A percentile compares a stretch with the other conserved stretches of the same genome.
Evolutionary conservation across 2,113 vertebrate species (phyloP).

Genomic region (Strix uralensis): DNA sequence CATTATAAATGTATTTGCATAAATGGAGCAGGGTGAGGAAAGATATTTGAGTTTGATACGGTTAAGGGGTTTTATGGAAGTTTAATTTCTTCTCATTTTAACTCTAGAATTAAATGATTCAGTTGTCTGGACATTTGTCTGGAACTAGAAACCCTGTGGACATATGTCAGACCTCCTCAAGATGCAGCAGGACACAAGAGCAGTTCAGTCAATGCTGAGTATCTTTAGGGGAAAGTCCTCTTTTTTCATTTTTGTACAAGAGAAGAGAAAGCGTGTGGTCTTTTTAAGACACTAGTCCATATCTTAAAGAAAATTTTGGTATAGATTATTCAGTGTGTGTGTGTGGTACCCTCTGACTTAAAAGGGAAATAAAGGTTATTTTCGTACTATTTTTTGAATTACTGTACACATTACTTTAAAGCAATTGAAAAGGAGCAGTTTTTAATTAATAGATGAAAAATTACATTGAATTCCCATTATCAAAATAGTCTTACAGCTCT

Average conservation of each 20-base stretch:
- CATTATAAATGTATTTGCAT: slow-evolving; percentile 15
- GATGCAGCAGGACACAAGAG: neutral
- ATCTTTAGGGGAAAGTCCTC: neutral
- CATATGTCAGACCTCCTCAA: neutral
- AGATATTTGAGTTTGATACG: neutral
- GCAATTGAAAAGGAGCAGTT: neutral
- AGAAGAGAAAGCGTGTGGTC: neutral
- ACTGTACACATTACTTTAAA: neutral
- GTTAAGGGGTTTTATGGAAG: neutral
- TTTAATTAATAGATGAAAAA: slow-evolving; percentile 23
- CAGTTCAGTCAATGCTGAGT: neutral
- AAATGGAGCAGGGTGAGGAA: neutral
- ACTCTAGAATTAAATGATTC: neutral
- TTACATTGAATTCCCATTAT: neutral
- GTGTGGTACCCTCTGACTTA: neutral
- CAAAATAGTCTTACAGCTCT: neutral
- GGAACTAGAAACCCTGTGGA: neutral
- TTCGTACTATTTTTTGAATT: neutral
- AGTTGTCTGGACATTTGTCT: neutral
- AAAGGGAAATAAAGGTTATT: slow-evolving; percentile 23
- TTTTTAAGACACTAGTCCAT: neutral
- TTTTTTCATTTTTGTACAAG: neutral
- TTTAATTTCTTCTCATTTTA: slow-evolving; percentile 39
- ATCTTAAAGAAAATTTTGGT: neutral
- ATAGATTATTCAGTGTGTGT: neutral